Percentiles rank a stretch among this genome's conserved stretches.
Evolutionary conservation across 2,797 vertebrate species (phyloP).

Genomic region (Lemur catta): DNA sequence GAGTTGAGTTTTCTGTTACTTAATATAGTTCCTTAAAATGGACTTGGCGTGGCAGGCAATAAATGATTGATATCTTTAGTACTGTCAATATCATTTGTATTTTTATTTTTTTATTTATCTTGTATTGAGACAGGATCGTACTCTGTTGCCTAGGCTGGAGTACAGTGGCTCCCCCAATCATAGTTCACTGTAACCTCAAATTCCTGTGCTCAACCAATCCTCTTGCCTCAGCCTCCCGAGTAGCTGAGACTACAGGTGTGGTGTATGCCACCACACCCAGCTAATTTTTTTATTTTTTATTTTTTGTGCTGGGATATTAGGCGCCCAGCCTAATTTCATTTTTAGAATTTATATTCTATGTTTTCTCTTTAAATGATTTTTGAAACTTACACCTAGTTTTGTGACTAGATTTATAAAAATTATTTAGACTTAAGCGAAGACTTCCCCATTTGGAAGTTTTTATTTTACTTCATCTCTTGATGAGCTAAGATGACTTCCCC

Average conservation of each 20-base stretch:
- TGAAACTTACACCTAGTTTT: not conserved
- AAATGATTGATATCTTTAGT: not conserved
- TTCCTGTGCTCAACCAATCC: too few relatives aligned
- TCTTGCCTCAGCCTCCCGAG: too few relatives aligned
- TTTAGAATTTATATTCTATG: not conserved
- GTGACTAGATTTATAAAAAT: not conserved
- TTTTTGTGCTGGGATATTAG: not conserved
- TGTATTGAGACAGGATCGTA: too few relatives aligned
- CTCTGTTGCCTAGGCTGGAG: too few relatives aligned
- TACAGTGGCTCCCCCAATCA: too few relatives aligned
- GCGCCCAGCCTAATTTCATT: not conserved
- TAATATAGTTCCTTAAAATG: not conserved
- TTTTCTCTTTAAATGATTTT: not conserved
- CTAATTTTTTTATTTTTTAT: too few relatives aligned
- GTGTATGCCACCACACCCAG: too few relatives aligned
- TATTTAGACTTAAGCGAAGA: not conserved
- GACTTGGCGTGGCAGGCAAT: not conserved
- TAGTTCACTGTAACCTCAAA: too few relatives aligned
- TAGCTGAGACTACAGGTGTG: too few relatives aligned
- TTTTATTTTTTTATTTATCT: not conserved
- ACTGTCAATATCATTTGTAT: not conserved
- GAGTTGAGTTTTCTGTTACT: not conserved
- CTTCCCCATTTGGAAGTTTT: constrained; percentile 41
- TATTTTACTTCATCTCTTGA: constrained; percentile 9
- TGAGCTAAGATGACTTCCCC: constrained; percentile 25